phyloP scores from a whole-genome alignment of 2,797 vertebrate genomes.

The Prionace glauca region DNA sequence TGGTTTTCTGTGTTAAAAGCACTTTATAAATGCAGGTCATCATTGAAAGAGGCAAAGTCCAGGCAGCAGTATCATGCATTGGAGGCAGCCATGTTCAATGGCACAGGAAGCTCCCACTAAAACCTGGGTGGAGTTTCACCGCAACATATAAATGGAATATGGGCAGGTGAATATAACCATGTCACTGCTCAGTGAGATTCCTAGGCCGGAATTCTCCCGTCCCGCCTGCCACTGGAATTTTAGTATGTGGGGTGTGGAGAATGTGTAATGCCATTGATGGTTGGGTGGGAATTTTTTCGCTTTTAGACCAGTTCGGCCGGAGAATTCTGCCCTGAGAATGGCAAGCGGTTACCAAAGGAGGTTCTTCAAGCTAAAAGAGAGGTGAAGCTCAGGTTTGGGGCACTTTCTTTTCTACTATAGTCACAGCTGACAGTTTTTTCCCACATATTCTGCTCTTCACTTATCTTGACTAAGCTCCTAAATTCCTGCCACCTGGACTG shows the following conservation, averaged over 20 bases:
- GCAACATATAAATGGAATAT: background rate
- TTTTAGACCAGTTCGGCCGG: too few relatives aligned
- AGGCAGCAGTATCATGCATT: background rate
- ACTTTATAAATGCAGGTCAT: background rate
- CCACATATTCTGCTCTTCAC: background rate
- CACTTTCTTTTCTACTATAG: background rate
- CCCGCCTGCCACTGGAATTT: too few relatives aligned
- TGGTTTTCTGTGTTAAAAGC: background rate
- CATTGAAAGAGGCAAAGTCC: background rate
- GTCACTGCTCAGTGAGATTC: background rate
- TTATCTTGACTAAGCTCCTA: background rate
- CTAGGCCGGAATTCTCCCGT: too few relatives aligned
- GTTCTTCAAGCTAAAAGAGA: background rate
- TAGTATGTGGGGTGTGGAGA: too few relatives aligned
- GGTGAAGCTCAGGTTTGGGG: background rate
- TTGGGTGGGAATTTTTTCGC: too few relatives aligned
- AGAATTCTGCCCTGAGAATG: background rate
- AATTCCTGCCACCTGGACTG: background rate
- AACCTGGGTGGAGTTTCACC: background rate
- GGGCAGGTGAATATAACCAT: background rate
- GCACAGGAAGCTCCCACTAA: background rate
- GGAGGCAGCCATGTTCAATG: background rate
- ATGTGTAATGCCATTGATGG: too few relatives aligned
- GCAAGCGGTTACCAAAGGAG: background rate
- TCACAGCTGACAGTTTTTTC: background rate